These are phyloP conservation scores for Rotaria macrura DNA, from an alignment of 2,888 invertebrate species.

Conservation along the genomic window DNA sequence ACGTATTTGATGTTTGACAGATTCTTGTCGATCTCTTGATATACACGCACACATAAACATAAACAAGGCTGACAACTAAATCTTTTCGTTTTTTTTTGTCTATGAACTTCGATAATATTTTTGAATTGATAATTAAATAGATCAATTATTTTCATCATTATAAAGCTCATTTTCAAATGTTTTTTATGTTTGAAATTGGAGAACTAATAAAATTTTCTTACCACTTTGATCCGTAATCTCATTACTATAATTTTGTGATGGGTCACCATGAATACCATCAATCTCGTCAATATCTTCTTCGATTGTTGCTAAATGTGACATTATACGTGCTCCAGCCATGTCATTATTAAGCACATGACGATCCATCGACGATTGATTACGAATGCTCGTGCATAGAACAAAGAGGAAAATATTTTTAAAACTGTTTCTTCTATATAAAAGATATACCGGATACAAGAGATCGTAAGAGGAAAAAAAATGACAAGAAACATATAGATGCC, in stretches of 20 bases:
- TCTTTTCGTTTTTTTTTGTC: no score
- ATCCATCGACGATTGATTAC: background rate
- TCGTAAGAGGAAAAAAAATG: background rate
- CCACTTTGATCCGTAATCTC: background rate
- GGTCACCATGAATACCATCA: background rate
- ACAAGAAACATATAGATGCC: background rate
- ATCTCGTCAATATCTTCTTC: background rate
- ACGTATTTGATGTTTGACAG: background rate
- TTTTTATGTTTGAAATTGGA: no score
- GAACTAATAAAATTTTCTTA: background rate
- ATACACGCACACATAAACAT: background rate
- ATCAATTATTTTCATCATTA: background rate
- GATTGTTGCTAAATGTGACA: background rate
- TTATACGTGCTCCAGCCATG: background rate
- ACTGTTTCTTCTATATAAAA: background rate
- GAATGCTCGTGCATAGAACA: background rate
- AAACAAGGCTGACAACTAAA: background rate
- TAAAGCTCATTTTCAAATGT: background rate
- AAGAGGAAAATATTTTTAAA: background rate
- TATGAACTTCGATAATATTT: background rate
- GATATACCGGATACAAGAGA: background rate
- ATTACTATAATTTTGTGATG: background rate
- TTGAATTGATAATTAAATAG: background rate
- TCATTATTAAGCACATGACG: background rate
- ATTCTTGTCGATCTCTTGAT: background rate